Conservation (phyloP, 2,888 invertebrate species). For the Nephrotoma flavescens region DNA sequence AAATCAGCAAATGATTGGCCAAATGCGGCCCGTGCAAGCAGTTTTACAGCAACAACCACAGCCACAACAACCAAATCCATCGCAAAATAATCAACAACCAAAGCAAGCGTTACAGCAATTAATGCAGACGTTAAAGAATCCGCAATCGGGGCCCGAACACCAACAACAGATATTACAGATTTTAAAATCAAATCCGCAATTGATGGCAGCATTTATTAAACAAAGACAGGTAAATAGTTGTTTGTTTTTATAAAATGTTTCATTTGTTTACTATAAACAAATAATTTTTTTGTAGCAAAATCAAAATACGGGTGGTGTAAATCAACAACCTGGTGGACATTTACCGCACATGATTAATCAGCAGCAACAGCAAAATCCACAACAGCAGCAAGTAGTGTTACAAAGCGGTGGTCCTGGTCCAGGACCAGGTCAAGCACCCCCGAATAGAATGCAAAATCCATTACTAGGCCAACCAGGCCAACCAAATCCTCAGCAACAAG, state of each 20-base stretch:
- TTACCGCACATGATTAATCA: conserved; percentile 31
- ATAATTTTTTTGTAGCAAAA: conserved; percentile 16
- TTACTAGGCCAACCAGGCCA: conserved; percentile 23
- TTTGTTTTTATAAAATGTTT: conserved; percentile 7
- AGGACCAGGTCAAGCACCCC: conserved; percentile 31
- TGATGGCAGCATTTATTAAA: conserved; percentile 92
- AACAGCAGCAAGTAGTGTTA: conserved; percentile 30
- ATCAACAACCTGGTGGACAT: conserved; percentile 22
- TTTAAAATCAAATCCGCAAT: conserved; percentile 82
- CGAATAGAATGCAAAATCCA: conserved; percentile 29
- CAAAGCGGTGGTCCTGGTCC: conserved; percentile 21
- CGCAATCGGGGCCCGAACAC: conserved; percentile 71
- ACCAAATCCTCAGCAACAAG: conserved; percentile 22
- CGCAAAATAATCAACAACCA: conserved; percentile 27
- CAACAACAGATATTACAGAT: conserved; percentile 81
- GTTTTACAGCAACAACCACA: conserved; percentile 32
- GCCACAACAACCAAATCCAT: conserved; percentile 26
- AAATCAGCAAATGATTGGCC: conserved; percentile 20
- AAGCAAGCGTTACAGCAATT: conserved; percentile 68
- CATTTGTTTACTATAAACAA: background rate
- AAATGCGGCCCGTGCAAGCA: conserved; percentile 20
- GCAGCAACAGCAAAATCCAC: conserved; percentile 24
- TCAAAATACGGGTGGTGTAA: conserved; percentile 23
- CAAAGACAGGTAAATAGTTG: conserved; percentile 48
- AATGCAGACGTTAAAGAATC: conserved; percentile 78